A percentile compares a stretch with the other conserved stretches of the same genome.
Evolutionary conservation across 2,797 vertebrate species (phyloP).

Genomic region (Microctenopoma stevenorrisi): DNA sequence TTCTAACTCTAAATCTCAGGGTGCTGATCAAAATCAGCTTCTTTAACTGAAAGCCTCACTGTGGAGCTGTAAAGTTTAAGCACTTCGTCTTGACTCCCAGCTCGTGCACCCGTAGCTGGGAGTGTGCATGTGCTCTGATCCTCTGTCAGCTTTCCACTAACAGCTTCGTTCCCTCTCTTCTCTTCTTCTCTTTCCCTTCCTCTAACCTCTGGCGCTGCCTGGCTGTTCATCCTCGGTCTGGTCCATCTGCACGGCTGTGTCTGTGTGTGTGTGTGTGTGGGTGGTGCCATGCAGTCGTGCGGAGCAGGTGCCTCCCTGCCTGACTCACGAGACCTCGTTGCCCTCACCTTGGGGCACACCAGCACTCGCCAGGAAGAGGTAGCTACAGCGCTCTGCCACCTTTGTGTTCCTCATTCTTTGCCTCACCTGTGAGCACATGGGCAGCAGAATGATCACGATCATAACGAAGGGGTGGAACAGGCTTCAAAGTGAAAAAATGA

Average conservation of each 20-base stretch:
- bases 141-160: slow-evolving; percentile 65
- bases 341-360: slow-evolving; percentile 99
- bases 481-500: too few species aligned
- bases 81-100: not conserved
- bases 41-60: not conserved
- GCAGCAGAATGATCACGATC: not conserved
- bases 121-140: slow-evolving; percentile 59
- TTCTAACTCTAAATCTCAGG: not conserved
- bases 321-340: slow-evolving; percentile 98
- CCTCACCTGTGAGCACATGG: not conserved
- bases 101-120: slow-evolving; percentile 11
- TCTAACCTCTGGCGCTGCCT: slow-evolving; percentile 76
- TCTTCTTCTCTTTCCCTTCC: slow-evolving; percentile 57
- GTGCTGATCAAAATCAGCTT: not conserved
- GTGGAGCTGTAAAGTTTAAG: not conserved
- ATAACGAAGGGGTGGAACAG: not conserved
- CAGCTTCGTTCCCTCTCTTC: slow-evolving; percentile 57
- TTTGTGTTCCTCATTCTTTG: slow-evolving; percentile 25
- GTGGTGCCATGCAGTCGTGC: slow-evolving; percentile 91
- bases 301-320: slow-evolving; percentile 98
- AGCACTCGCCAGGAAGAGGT: slow-evolving; percentile 99
- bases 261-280: slow-evolving; percentile 34
- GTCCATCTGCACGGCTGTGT: slow-evolving; percentile 79
- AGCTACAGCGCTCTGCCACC: slow-evolving; percentile 86
- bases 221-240: slow-evolving; percentile 70